Evolutionary conservation across 2,113 vertebrate species (phyloP), one percentile per base, ranked within the genome.

Genomic region (Sarotherodon lohbergeri): DNA sequence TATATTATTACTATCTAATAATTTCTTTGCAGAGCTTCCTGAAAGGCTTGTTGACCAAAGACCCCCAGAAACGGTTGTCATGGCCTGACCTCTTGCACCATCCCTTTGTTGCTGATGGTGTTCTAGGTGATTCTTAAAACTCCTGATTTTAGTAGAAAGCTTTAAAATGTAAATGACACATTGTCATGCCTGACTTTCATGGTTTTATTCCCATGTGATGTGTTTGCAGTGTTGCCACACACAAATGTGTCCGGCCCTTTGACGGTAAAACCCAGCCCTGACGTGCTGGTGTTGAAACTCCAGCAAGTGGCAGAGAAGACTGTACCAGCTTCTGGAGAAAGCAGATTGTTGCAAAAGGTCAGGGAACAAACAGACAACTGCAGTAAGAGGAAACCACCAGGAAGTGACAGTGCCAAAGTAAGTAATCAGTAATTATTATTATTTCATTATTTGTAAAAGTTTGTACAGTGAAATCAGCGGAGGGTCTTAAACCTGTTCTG

Each of bases 81-180:
- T 99, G 98, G 98, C 98, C 98, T 5, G 96, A 97, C 61, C 96
- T 99, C 50, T 94, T 99, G 50, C 95, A 97, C 90, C 98, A 99
- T 83, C 98, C 98, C 7, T 99, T 98, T 94, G 97, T 99, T 93
- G 97, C 97, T 84, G 98, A 98, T 71, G 95, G 32, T 80, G 97
- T 99, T 93, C 94, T 96, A 81, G 97, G 98, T 99, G 88, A 97
- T 95, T n/a, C 66, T 16, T 76, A n/a, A 36, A 84, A 19, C 9
- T 63, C 8, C 32, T 9, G 10, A 39, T 46, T 63, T 68, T 34
- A 9, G 13, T 50, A 2, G 0, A 10, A 52, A 52, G 6, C 13
- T 43, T 7, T 7, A 5, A 36, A 3, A 12, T 50, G 2, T 78
- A 4, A 82, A 22, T 82, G 1, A 86, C 6, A 19, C 17, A 9